Evolutionary conservation across 2,888 invertebrate species (phyloP).

Genomic region (Synanthedon tipuliformis): DNA sequence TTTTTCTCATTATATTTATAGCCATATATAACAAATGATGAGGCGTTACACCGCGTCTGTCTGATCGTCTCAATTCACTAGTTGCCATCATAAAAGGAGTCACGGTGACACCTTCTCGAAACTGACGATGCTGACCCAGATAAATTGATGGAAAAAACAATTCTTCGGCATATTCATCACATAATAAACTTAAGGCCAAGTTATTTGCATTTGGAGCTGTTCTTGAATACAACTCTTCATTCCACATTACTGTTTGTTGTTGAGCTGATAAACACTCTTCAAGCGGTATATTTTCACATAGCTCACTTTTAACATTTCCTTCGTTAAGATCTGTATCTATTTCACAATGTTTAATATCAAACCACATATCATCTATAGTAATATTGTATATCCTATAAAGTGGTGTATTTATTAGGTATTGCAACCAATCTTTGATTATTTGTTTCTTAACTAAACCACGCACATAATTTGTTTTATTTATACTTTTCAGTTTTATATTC

Average conservation of each 20-base stretch:
- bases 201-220: neutral
- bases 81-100: conserved; percentile 32
- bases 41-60: conserved; percentile 31
- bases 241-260: neutral
- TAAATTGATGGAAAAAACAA: conserved; percentile 21
- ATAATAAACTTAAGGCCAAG: neutral
- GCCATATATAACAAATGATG: conserved; percentile 23
- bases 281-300: neutral
- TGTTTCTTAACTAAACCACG: neutral
- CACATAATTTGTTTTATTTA: conserved; percentile 2
- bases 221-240: neutral
- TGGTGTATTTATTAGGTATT: neutral
- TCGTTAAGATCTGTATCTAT: neutral
- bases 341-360: neutral
- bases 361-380: neutral
- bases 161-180: neutral
- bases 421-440: neutral
- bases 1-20: conserved; percentile 21
- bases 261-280: neutral
- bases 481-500: neutral
- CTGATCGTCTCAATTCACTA: conserved; percentile 31
- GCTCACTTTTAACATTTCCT: neutral
- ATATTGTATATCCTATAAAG: neutral
- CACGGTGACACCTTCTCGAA: conserved; percentile 13
- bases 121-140: conserved; percentile 24